Evolutionary conservation across 1,140 invertebrate genomes (phyloP), one percentile per base, ranked within the genome.

Genomic region (Philopotamus ludificatus): DNA sequence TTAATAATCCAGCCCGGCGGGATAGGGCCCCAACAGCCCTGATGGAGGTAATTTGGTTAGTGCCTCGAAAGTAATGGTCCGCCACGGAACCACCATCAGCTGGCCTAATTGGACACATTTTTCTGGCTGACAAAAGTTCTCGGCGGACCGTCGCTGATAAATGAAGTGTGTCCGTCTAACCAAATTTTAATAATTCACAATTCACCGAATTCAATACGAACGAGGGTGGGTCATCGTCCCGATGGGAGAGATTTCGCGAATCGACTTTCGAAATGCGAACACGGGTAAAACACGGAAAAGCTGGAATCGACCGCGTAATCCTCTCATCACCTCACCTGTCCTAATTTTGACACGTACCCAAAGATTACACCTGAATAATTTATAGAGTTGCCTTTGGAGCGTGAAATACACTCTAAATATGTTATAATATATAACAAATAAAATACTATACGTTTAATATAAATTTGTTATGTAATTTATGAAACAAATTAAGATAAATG

Each of bases 51-150:
- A 70, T 70, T 70, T 66, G 68, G 68, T 70, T 70, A 70, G 68
- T 70, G 68, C 60, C 68, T 63, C 28, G 60, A 63, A 66, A 66
- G 68, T 70, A 70, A 70, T 70, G 68, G 68, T 58, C 53, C 59
- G 64, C 54, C 54, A 28, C 45, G 55, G 49, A 66, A 62, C 65
- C 68, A 67, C 65, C 68, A 70, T 70, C 68, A 70, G 65, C 65
- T 57, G 64, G 59, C 65, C 65, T 70, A 70, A 70, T 70, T 70
- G 68, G 68, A 51, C 53, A 65, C 68, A 70, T 70, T 65, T 70
- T 70, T 70, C 68, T 70, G 65, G 55, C 68, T 66, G 65, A 70
- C 68, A 67, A 70, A 70, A 66, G 61, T 70, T 67, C 55, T 26
- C 50, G 20, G 26, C 34, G 47, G 60, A 64, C 53, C 55, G 26